Percentiles rank a stretch among this genome's conserved stretches.
These are phyloP conservation scores for Microhierax caerulescens DNA, from an alignment of 2,797 vertebrate species.

Conservation along the genomic window DNA sequence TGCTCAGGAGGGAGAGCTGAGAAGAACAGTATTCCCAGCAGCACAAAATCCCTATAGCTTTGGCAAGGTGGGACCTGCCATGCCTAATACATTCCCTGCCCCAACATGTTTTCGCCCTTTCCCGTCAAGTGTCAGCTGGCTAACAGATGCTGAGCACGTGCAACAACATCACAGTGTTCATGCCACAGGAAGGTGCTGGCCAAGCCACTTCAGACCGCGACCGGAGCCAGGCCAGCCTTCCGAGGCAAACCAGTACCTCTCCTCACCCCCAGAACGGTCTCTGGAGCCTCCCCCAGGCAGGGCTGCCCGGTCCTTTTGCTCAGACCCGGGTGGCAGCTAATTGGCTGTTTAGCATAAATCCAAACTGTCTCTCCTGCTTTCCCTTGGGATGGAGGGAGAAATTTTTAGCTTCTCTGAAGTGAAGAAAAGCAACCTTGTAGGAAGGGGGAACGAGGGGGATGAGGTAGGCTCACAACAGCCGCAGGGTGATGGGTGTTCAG, in stretches of 20 bases:
- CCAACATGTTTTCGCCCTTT: neutral
- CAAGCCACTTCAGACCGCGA: fast-evolving
- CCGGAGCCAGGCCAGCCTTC: neutral
- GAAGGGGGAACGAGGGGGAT: neutral
- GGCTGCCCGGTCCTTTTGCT: neutral
- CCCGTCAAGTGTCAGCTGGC: neutral
- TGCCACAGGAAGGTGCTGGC: neutral
- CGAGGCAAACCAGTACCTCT: fast-evolving
- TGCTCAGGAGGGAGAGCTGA: neutral
- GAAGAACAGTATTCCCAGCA: neutral
- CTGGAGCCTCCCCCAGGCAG: neutral
- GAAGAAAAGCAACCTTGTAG: neutral
- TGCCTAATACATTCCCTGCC: neutral
- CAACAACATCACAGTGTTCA: fast-evolving
- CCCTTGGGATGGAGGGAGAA: neutral
- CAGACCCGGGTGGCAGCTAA: neutral
- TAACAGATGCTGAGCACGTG: neutral
- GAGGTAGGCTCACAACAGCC: neutral
- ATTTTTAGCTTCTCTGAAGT: neutral
- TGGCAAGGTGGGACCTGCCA: neutral
- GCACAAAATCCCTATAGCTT: neutral
- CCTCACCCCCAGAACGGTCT: neutral
- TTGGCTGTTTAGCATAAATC: neutral
- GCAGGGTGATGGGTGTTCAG: neutral
- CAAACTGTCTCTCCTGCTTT: neutral